Base-by-base conservation (phyloP, 2,888 invertebrate genomes). In the Yponomeuta sedellus region DNA sequence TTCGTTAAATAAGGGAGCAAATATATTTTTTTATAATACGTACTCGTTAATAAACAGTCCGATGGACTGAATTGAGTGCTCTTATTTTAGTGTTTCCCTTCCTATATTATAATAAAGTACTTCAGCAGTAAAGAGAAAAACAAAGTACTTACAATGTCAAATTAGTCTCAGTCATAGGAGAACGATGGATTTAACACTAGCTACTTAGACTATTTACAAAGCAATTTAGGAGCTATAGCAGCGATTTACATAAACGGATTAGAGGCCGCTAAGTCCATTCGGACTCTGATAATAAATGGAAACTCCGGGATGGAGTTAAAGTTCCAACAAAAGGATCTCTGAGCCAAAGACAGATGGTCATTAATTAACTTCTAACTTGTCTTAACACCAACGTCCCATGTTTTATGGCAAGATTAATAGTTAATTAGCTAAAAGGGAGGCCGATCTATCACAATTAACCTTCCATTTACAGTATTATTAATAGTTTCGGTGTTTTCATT, bases 171-270 rank as follows among this genome's bases (percentile, higher is more conserved):
- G 34, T 34, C 10, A 34, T 34, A 34, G 34, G 34, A 34, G 34
- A 34, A 34, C 34, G 34, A 34, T 34, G 34, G 34, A 34, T 34
- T 8, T 34, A 10, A n/a, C 6, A 34, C 34, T 34, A 52, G 44
- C 16, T 1, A 16, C 44, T 52, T 16, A 34, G 16, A 16, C 12
- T 52, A 58, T 58, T 58, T 22, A 20, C 58, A 6, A 58, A 58
- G 5, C 11, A 58, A 2, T 58, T 58, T 58, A 58, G 58, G 20
- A 8, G 58, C 1, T 34, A 44, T 84, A 80, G 71, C 82, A 82
- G 85, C 74, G 74, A 85, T 86, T 85, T 83, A 81, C 83, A 84
- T 85, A 85, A 86, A 83, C 78, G 79, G 80, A 83, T 85, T 82
- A 72, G 72, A 78, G 75, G 79, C 78, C 44, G 44, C 78, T 80